Percentiles rank a stretch among this genome's conserved stretches.
Conservation (phyloP, 2,797 vertebrate genomes). For the Hydrocynus forskahlii region DNA sequence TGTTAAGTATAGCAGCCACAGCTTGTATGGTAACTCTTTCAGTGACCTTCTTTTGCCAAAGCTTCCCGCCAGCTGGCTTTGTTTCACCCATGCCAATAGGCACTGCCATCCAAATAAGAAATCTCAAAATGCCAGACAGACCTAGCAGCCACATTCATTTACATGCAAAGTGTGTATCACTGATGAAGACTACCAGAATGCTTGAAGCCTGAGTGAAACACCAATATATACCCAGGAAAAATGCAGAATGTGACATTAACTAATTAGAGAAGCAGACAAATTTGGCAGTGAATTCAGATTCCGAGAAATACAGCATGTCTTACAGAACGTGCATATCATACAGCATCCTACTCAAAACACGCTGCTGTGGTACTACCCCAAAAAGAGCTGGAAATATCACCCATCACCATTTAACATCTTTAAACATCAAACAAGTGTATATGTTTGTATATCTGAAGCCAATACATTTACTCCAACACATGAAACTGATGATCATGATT, state of each 20-base stretch:
- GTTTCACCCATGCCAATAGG: conserved; percentile 15
- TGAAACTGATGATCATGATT: too few relatives aligned
- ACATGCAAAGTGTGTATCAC: conserved; percentile 35
- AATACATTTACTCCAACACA: too few relatives aligned
- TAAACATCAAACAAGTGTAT: too few relatives aligned
- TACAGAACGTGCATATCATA: not conserved
- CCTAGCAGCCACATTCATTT: conserved; percentile 28
- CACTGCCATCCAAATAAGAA: conserved; percentile 9
- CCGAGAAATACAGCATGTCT: not conserved
- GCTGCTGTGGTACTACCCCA: too few relatives aligned
- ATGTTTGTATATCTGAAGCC: too few relatives aligned
- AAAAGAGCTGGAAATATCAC: too few relatives aligned
- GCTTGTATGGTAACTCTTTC: not conserved
- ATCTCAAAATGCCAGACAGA: conserved; percentile 11
- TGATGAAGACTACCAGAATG: conserved; percentile 18
- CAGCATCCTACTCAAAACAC: not conserved
- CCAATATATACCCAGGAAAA: conserved; percentile 9
- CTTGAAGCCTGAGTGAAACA: conserved; percentile 19
- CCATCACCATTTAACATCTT: too few relatives aligned
- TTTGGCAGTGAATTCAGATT: not conserved
- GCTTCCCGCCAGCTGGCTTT: not conserved
- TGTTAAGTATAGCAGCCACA: not conserved
- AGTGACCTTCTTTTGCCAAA: conserved; percentile 1
- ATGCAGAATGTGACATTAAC: not conserved
- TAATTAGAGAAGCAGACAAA: conserved; percentile 2